Evolutionary conservation across 2,797 vertebrate species (phyloP).

Genomic region (Anguilla obscura): DNA sequence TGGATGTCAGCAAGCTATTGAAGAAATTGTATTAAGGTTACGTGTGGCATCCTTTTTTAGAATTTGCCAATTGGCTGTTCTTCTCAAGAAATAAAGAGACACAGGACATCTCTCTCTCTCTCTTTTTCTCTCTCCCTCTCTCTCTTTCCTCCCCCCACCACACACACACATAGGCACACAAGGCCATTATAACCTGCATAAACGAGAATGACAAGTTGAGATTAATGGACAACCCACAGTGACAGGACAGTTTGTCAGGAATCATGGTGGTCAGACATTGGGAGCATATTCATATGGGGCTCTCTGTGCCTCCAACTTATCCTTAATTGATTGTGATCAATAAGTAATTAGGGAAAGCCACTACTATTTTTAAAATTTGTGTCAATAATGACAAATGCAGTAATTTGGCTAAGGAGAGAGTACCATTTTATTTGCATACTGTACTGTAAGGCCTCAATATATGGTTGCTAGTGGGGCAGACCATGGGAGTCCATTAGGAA

Average conservation of each 20-base stretch:
- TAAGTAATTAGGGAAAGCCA: constrained; percentile 76
- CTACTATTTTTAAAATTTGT: too few species aligned
- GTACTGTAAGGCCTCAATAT: neutral
- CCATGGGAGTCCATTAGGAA: neutral
- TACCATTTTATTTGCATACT: neutral
- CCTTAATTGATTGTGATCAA: constrained; percentile 94
- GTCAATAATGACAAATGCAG: neutral
- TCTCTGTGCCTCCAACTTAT: constrained; percentile 80
- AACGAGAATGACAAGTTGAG: constrained; percentile 98
- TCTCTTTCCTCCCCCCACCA: neutral
- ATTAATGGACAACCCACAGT: constrained; percentile 94
- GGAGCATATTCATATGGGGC: constrained; percentile 88
- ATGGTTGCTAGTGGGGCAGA: neutral
- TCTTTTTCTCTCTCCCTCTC: too few species aligned
- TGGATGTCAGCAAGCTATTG: too few species aligned
- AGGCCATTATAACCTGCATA: constrained; percentile 86
- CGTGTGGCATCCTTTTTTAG: too few species aligned
- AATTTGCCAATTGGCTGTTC: too few species aligned
- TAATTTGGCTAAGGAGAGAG: neutral
- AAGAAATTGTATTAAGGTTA: too few species aligned
- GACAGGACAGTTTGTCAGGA: constrained; percentile 95
- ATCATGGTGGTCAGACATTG: constrained; percentile 87
- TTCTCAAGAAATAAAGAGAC: too few species aligned
- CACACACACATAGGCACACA: constrained; percentile 50
- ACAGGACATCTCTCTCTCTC: too few species aligned